Base-by-base conservation (phyloP, 2,113 vertebrate genomes). In the Choloepus hoffmanni region DNA sequence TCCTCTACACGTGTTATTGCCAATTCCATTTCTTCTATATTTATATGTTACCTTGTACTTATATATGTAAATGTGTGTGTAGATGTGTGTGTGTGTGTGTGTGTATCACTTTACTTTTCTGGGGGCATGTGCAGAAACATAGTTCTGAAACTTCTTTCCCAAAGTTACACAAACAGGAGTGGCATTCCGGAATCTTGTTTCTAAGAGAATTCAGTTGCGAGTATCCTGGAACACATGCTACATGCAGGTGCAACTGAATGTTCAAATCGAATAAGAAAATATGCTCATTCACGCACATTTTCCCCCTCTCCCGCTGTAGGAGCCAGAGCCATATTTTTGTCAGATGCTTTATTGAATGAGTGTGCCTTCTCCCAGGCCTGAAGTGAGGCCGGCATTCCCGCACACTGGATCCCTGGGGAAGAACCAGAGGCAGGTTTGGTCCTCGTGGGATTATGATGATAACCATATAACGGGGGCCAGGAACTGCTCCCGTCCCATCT, bases 171-270 rank as follows among this genome's bases (percentile, higher is more conserved):
- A 48, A n/a, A 67, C n/a, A 92, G 43, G 73, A 76, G 92, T 21
- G 58, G 81, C 85, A 21, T 96, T 81, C 86, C 23, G 53, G 91
- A 95, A 45, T 68, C 48, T 91, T 84, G 18, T 65, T 93, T 90
- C 88, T 78, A 65, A 65, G 63, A 92, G 92, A 86, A 77, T 60
- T 60, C 63, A 30, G 63, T 53, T 60, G 94, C 70, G 53, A 85
- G 36, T 84, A 55, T 93, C 92, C 94, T 93, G 81, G 90, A 95
- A 96, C 87, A 89, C 63, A 85, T 96, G 96, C 81, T 79, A 23
- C 40, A 8, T 62, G 28, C 43, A 94, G 94, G 94, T 74, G 90
- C 95, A 84, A 87, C 19, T 6, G 53, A 92, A 94, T 63, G 90
- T 82, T 90, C 92, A 77, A 53, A 23, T 94, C 72, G 48, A 96